These are phyloP conservation scores for Cassiopea andromeda DNA, from an alignment of 30 jellyfish, hydroid and myxozoan species.

Conservation along the genomic window DNA sequence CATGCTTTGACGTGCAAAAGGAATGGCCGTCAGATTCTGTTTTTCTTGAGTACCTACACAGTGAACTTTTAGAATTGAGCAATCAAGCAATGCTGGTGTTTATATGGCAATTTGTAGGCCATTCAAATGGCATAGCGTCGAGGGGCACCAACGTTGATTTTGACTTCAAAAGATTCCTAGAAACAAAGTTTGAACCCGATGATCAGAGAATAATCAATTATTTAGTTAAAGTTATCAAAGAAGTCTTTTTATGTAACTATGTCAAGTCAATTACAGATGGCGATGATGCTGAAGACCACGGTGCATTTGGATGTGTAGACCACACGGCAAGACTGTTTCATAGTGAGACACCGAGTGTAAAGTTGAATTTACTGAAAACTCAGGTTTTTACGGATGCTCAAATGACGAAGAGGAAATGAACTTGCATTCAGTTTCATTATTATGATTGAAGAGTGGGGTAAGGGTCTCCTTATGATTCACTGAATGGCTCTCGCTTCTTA, in stretches of 20 bases:
- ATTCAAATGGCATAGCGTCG: not conserved
- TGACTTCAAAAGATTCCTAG: conserved; percentile 36
- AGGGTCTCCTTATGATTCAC: not conserved
- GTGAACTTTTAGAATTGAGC: conserved; percentile 56
- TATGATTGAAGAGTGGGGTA: too few species aligned
- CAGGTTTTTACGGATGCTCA: conserved; percentile 28
- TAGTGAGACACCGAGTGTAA: conserved; percentile 63
- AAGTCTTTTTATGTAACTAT: conserved; percentile 18
- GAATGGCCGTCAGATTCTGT: conserved; percentile 83
- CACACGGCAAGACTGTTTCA: conserved; percentile 31
- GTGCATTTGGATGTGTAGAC: conserved; percentile 41
- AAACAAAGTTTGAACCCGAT: conserved; percentile 28
- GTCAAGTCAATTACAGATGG: conserved; percentile 39
- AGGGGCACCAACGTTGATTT: conserved; percentile 19
- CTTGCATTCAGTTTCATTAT: not conserved
- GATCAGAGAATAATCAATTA: conserved; percentile 53
- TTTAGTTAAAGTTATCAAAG: conserved; percentile 42
- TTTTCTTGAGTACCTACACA: conserved; percentile 51
- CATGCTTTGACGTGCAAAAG: conserved; percentile 63
- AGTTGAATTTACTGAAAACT: conserved; percentile 48
- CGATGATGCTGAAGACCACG: conserved; percentile 25
- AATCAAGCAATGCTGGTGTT: conserved; percentile 56
- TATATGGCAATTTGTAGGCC: conserved; percentile 44
- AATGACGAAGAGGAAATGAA: conserved; percentile 13
- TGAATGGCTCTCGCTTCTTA: not conserved